Base-by-base conservation (phyloP, 2,888 invertebrate species). In the Folsomia manolachei region DNA sequence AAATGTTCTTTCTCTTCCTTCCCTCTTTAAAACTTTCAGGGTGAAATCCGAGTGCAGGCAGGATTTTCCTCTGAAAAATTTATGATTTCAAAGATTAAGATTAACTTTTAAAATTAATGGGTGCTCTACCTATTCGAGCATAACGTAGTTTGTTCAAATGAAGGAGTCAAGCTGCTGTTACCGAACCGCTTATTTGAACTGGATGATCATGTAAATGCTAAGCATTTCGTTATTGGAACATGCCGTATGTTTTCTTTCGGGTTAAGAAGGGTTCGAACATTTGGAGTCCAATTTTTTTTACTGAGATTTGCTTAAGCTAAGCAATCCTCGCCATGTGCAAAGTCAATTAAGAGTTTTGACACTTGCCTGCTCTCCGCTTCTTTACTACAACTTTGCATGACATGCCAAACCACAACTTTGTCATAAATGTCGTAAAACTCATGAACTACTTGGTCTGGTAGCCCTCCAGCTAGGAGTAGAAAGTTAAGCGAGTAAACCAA, bases 271-370 rank as follows among this genome's bases (percentile, higher is more conserved):
- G n/a, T n/a, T n/a, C n/a, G n/a, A n/a, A n/a, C n/a, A n/a, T n/a
- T n/a, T n/a, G n/a, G n/a, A n/a, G n/a, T n/a, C n/a, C n/a, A n/a
- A n/a, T n/a, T n/a, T n/a, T n/a, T n/a, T n/a, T n/a, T n/a, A n/a
- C n/a, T n/a, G n/a, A n/a, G n/a, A n/a, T n/a, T n/a, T n/a, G n/a
- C n/a, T n/a, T n/a, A n/a, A n/a, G n/a, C n/a, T n/a, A n/a, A n/a
- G n/a, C n/a, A n/a, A n/a, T n/a, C n/a, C n/a, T n/a, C n/a, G 21
- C 63, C 63, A 63, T 63, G 63, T 63, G 63, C 63, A 63, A 63
- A 63, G 63, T 63, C 63, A 63, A 63, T 63, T 63, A 63, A 63
- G 63, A 27, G 14, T 63, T 27, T 63, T 63, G 63, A 63, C 63
- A 63, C 63, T 63, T n/a, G n/a, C n/a, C n/a, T n/a, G n/a, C 19